These are phyloP conservation scores for Exocentrus adspersus DNA, from an alignment of 2,888 invertebrate genomes.

Conservation along the genomic window DNA sequence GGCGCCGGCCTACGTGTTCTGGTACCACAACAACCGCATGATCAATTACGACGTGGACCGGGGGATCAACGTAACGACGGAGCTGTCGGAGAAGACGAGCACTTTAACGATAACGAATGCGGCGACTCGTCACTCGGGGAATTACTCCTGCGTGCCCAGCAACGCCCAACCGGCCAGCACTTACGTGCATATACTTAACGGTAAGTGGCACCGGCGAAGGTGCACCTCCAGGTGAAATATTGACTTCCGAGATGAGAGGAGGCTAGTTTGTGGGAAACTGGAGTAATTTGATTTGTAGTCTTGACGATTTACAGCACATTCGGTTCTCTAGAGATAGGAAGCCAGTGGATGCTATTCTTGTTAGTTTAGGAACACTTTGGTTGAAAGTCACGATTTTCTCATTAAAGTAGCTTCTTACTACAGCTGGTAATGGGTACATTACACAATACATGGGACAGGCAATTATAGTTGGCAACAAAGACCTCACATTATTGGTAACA, in stretches of 20 bases:
- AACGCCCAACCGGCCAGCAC: constrained; percentile 89
- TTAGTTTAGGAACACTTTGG: too few species aligned
- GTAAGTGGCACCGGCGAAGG: constrained; percentile 67
- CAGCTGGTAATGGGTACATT: too few species aligned
- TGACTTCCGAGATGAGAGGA: neutral
- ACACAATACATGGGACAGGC: too few species aligned
- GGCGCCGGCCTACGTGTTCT: constrained; percentile 65
- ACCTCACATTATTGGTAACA: too few species aligned
- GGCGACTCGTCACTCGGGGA: constrained; percentile 81
- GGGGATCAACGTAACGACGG: constrained; percentile 88
- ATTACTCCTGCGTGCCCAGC: constrained; percentile 89
- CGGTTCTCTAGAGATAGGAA: too few species aligned
- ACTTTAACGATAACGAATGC: constrained; percentile 70
- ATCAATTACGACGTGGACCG: constrained; percentile 90
- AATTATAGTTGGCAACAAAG: too few species aligned
- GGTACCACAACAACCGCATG: constrained; percentile 92
- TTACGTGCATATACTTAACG: constrained; percentile 89
- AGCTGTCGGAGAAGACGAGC: constrained; percentile 75
- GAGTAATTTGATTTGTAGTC: too few species aligned
- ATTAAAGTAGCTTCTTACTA: too few species aligned
- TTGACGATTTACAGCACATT: too few species aligned
- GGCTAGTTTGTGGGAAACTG: neutral
- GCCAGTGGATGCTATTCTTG: too few species aligned
- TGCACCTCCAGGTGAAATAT: neutral
- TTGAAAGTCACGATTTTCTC: too few species aligned